phyloP scores from a whole-genome alignment of 1,140 invertebrate species.

The Caenorhabditis remanei region DNA sequence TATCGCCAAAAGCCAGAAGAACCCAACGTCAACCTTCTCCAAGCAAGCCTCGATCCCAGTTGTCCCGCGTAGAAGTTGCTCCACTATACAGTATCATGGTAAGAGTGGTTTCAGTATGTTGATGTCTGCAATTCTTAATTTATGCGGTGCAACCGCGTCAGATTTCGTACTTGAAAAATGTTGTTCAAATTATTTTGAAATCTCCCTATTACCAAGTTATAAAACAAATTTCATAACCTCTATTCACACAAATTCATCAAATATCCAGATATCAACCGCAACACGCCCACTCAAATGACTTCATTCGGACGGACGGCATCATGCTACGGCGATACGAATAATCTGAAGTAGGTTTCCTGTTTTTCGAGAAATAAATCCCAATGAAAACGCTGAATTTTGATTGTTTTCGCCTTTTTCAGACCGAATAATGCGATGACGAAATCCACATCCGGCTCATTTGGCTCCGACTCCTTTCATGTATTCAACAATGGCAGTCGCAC shows the following conservation, averaged over 20 bases:
- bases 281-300: slow-evolving; percentile 9
- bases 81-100: slow-evolving; percentile 8
- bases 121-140: too few relatives aligned
- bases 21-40: slow-evolving; percentile 31
- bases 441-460: slow-evolving; percentile 1
- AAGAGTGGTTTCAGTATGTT: too few relatives aligned
- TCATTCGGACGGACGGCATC: slow-evolving; percentile 21
- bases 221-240: too few relatives aligned
- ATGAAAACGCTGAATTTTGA: neutral
- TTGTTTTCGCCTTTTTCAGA: neutral
- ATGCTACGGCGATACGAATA: neutral
- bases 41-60: neutral
- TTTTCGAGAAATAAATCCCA: neutral
- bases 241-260: too few relatives aligned
- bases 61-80: neutral
- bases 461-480: slow-evolving; percentile 4
- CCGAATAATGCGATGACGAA: slow-evolving; percentile 6
- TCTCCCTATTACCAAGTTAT: too few relatives aligned
- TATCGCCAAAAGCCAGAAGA: slow-evolving; percentile 1
- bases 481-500: slow-evolving; percentile 18
- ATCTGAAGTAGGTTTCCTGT: neutral
- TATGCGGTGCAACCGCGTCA: too few relatives aligned
- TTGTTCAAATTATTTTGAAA: too few relatives aligned
- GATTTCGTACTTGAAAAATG: too few relatives aligned
- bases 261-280: slow-evolving; percentile 8